Conservation (phyloP, 2,888 invertebrate species). For the Leuctra nigra region DNA sequence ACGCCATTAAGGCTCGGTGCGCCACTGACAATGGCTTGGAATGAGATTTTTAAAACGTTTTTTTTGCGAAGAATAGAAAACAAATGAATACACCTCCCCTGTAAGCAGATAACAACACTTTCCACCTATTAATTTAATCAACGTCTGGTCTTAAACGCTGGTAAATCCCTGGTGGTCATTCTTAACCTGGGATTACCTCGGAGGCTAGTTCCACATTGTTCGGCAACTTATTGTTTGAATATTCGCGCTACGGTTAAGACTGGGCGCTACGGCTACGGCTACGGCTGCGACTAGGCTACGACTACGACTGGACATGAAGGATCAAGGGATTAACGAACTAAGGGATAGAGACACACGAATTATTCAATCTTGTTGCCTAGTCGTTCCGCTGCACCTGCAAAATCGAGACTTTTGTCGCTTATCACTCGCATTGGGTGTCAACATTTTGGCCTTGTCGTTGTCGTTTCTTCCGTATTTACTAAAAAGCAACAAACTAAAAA, state of each 20-base stretch:
- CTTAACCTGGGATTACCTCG: constrained; percentile 16
- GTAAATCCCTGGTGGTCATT: constrained; percentile 17
- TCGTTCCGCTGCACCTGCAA: no score
- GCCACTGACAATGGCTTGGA: neutral
- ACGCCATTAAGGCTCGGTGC: no score
- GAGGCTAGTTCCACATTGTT: constrained; percentile 22
- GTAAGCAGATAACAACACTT: neutral
- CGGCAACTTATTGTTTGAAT: constrained; percentile 29
- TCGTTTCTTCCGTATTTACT: no score
- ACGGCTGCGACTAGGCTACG: no score
- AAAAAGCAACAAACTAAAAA: no score
- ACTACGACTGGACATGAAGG: constrained; percentile 7
- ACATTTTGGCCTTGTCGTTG: no score
- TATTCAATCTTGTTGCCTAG: constrained; percentile 18
- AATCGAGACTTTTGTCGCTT: no score
- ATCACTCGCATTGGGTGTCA: no score
- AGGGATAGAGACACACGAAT: constrained; percentile 17
- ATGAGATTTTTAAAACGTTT: neutral
- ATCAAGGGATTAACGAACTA: constrained; percentile 16
- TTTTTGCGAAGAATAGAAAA: neutral
- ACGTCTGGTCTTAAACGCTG: constrained; percentile 7
- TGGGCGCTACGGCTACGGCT: neutral
- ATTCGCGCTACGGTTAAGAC: constrained; percentile 24
- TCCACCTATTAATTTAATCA: constrained; percentile 12
- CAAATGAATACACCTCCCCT: neutral